Percentiles rank a stretch among this genome's conserved stretches.
Conservation (phyloP, 2,113 vertebrate genomes). For the Oxyruncus cristatus region DNA sequence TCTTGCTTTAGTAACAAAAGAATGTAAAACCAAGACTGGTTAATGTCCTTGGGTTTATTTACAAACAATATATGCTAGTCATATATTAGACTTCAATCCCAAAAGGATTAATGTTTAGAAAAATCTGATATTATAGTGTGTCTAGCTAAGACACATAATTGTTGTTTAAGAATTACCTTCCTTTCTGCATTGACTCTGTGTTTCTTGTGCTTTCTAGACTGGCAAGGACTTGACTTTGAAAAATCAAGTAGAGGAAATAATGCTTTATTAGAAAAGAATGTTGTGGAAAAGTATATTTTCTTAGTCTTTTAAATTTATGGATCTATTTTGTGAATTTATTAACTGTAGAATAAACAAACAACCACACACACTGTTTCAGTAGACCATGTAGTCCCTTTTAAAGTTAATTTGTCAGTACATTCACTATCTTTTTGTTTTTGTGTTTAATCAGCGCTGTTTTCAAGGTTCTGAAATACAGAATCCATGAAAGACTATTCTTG, state of each 20-base stretch:
- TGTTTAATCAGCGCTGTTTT: neutral
- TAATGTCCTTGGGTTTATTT: neutral
- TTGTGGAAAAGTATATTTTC: neutral
- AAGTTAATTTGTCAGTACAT: neutral
- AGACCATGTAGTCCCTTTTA: neutral
- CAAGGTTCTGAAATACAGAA: neutral
- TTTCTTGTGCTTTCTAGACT: conserved; percentile 8
- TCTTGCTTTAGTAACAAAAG: neutral
- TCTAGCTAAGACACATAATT: neutral
- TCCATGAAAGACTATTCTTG: neutral
- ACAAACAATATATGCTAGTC: neutral
- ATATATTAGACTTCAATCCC: neutral
- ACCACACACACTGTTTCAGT: neutral
- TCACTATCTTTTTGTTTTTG: neutral
- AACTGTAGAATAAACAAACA: neutral
- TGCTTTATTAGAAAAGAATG: neutral
- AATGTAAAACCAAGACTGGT: neutral
- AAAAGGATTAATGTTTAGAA: neutral
- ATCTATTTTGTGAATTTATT: neutral
- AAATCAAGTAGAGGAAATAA: neutral
- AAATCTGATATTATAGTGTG: neutral
- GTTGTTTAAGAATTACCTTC: conserved; percentile 25
- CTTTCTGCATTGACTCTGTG: conserved; percentile 23
- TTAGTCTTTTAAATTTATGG: neutral
- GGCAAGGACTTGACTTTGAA: neutral